Base-by-base conservation (phyloP, 2,888 invertebrate species). In the Rhyacophila evoluta region DNA sequence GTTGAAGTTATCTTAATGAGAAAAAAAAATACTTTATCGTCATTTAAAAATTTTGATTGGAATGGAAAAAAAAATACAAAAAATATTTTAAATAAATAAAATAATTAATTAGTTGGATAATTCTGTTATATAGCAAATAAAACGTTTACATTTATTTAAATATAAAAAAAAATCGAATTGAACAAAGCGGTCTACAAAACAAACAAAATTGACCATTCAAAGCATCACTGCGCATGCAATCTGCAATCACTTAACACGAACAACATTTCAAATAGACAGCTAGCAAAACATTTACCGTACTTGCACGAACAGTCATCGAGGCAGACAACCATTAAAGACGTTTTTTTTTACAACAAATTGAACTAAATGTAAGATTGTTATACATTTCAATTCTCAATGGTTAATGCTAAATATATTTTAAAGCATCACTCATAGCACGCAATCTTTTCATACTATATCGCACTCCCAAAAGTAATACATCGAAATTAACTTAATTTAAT, bases 211-310 rank as follows among this genome's bases (percentile, higher is more conserved):
- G 19, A 55, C 19, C 55, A 55, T 55, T 55, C 55, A 55, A 55
- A 55, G 55, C 55, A 19, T 55, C 55, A 55, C 19, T 1, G 55
- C 55, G 55, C 55, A 55, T 55, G 55, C 55, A 55, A 10, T 55
- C 19, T 55, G 38, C 38, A 38, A 12, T 38, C 2, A 38, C n/a
- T n/a, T n/a, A n/a, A n/a, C n/a, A n/a, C n/a, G n/a, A 8, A 55
- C 8, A 19, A 55, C 55, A 55, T n/a, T 55, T 55, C 41, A 55
- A 55, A 55, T 19, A 19, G 55, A 19, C 25, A 55, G 10, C 55
- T 15, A 55, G 25, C 25, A 25, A 25, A 55, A 15, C 15, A 55
- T 25, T 55, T 55, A 55, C 55, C 55, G 19, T 19, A 55, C 55
- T 55, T 55, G 55, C 55, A 55, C 55, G 55, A 25, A 19, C 15